Evolutionary conservation across 2,113 vertebrate species (phyloP), one percentile per base, ranked within the genome.

Genomic region (Axis porcinus): DNA sequence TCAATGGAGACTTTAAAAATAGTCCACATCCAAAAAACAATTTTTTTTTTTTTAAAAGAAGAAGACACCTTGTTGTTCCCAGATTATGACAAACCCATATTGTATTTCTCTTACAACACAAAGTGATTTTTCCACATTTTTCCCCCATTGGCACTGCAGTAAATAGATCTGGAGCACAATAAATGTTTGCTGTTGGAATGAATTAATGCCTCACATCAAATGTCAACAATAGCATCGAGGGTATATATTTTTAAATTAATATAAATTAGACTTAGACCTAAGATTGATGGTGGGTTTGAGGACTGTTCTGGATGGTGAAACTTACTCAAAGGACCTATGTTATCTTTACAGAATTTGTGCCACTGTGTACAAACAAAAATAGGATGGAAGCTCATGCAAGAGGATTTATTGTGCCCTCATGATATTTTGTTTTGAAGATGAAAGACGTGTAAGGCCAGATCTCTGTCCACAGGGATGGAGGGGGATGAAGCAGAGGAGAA

Each of bases 381-480:
- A 27, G 4, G 3, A 15, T 1, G 27, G 30, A 54, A 2, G 33
- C 1, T 43, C 47, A 15, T 2, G 9, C 78, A 13, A 58, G 76
- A 21, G 8, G 3, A 12, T 2, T 36, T 2, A 19, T 7, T 7
- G 3, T 2, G 1, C 0, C 7, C 6, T 40, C 10, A 16, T 0
- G 2, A 5, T 11, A 33, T 23, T 40, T 23, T 4, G 3, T 43
- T 17, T 2, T 36, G 62, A 57, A 52, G 16, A 19, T 36, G 14
- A 25, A 52, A 47, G 3, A 54, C 2, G 0, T 9, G 0, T 3
- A 36, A 54, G 4, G 7, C 4, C 0, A 5, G 23, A 0, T 23
- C 1, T 54, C 9, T 28, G 14, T 2, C 2, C n/a, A n/a, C 57
- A 6, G 5, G 3, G 47, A 76, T 16, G 23, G 70, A 76, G 36